Conservation (phyloP, 2,888 invertebrate species). For the Nebria brevicollis region DNA sequence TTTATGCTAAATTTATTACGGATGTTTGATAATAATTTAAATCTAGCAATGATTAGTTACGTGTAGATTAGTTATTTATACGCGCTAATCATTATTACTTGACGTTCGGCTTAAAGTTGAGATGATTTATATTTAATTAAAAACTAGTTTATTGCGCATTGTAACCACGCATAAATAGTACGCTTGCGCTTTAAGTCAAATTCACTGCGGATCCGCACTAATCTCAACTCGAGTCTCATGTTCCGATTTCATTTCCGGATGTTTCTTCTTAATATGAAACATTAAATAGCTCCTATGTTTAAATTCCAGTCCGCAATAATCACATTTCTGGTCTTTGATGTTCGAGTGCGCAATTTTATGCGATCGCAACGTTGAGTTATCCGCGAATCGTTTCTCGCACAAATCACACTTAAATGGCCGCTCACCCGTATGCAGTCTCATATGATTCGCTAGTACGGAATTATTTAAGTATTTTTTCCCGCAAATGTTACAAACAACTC, state of each 20-base stretch:
- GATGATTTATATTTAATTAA: too few species aligned
- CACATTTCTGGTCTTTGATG: slow-evolving; percentile 34
- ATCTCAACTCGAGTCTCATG: background rate
- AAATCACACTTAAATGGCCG: slow-evolving; percentile 34
- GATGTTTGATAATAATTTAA: too few species aligned
- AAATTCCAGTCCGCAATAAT: slow-evolving; percentile 36
- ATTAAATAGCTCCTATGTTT: slow-evolving; percentile 37
- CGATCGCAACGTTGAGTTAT: slow-evolving; percentile 28
- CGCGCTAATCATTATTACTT: too few species aligned
- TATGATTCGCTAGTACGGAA: slow-evolving; percentile 31
- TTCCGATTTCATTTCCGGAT: background rate
- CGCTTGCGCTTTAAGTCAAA: background rate
- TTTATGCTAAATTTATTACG: too few species aligned
- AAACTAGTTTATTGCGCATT: background rate
- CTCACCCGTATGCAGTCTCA: slow-evolving; percentile 41
- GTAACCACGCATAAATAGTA: too few species aligned
- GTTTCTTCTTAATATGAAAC: slow-evolving; percentile 41
- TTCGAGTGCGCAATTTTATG: slow-evolving; percentile 37
- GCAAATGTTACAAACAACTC: slow-evolving; percentile 42
- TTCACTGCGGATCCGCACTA: background rate
- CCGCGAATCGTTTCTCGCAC: slow-evolving; percentile 38
- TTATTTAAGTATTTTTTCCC: slow-evolving; percentile 38
- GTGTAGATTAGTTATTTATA: too few species aligned
- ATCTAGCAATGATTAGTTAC: too few species aligned
- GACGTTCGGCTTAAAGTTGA: too few species aligned